phyloP scores from a whole-genome alignment of 2,113 vertebrate species.

The Hystrix brachyura region DNA sequence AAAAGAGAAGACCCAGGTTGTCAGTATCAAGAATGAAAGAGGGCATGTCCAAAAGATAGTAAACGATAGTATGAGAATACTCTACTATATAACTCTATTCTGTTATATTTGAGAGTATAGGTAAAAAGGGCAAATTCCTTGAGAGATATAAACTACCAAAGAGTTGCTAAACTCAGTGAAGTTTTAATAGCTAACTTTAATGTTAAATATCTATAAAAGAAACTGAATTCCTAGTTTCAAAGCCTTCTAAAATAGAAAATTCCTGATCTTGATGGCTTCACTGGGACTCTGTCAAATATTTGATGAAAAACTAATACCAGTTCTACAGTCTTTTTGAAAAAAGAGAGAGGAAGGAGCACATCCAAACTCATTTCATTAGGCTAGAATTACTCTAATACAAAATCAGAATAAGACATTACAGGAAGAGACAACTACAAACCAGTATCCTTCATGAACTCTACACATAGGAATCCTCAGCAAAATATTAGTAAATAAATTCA shows the following conservation, averaged over 20 bases:
- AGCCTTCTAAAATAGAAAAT: not conserved
- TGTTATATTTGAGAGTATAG: not conserved
- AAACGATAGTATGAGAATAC: not conserved
- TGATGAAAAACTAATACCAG: conserved; percentile 5
- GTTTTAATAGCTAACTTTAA: not conserved
- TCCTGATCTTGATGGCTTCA: not conserved
- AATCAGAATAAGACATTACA: not conserved
- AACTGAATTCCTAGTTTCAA: conserved; percentile 37
- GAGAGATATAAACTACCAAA: not conserved
- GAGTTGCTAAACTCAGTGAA: not conserved
- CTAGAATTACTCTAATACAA: not conserved
- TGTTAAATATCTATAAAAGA: conserved; percentile 3
- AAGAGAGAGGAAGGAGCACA: not conserved
- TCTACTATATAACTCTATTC: not conserved
- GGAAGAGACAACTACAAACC: not conserved
- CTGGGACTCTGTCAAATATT: not conserved
- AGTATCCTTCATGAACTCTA: not conserved
- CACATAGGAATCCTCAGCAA: not conserved
- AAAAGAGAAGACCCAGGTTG: not conserved
- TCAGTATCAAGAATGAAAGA: not conserved
- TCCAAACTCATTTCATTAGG: not conserved
- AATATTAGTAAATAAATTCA: not conserved
- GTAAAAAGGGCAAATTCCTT: not conserved
- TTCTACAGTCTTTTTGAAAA: not conserved
- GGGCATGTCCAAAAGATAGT: not conserved